Evolutionary conservation across 2,888 invertebrate genomes (phyloP).

Genomic region (Rhimphoctona megacephalus): DNA sequence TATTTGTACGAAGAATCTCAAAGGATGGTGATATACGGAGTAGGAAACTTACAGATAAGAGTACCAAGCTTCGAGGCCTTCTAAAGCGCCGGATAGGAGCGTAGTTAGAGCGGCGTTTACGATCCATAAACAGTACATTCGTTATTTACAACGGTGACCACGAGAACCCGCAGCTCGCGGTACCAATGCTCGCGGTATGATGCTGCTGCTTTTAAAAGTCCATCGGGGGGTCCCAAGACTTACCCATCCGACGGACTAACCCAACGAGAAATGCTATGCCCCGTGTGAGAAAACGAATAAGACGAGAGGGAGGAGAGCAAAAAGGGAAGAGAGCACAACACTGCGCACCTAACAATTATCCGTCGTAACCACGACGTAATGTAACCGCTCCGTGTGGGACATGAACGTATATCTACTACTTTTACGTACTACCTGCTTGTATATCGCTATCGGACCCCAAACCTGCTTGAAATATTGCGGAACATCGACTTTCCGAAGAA

Average conservation of each 20-base stretch:
- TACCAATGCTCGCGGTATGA: slow-evolving; percentile 41
- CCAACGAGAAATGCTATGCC: slow-evolving; percentile 22
- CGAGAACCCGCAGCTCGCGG: slow-evolving; percentile 65
- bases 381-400: slow-evolving; percentile 72
- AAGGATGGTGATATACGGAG: slow-evolving; percentile 77
- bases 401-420: slow-evolving; percentile 58
- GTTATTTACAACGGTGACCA: slow-evolving; percentile 80
- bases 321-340: slow-evolving; percentile 57
- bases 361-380: slow-evolving; percentile 79
- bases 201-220: slow-evolving; percentile 39
- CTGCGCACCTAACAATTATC: slow-evolving; percentile 79
- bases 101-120: slow-evolving; percentile 81
- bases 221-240: slow-evolving; percentile 49
- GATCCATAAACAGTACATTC: slow-evolving; percentile 81
- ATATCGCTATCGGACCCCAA: background rate
- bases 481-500: background rate
- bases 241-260: slow-evolving; percentile 32
- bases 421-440: slow-evolving; percentile 33
- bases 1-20: slow-evolving; percentile 9
- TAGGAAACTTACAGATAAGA: slow-evolving; percentile 77
- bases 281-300: background rate
- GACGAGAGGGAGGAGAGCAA: slow-evolving; percentile 31
- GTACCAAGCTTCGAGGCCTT: slow-evolving; percentile 66
- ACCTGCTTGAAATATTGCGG: background rate
- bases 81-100: slow-evolving; percentile 71